Conservation (phyloP, 2,888 invertebrate genomes). For the Aelia acuminata region DNA sequence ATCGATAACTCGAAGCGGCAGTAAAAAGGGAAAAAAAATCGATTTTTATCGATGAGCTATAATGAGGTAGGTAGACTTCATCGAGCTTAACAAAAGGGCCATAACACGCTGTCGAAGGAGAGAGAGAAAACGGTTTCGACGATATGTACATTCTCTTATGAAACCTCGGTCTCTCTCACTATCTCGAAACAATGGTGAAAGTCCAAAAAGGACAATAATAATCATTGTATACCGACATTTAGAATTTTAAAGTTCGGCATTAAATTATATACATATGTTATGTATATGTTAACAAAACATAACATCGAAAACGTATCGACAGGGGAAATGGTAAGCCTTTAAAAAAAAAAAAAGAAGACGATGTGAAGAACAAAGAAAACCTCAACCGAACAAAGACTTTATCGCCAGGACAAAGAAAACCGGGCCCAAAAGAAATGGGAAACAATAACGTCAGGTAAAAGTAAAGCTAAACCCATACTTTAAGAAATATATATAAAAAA, state of each 20-base stretch:
- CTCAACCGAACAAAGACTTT: not conserved
- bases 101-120: not conserved
- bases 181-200: conserved; percentile 49
- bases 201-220: not conserved
- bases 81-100: not conserved
- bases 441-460: not conserved
- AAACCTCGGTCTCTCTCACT: not conserved
- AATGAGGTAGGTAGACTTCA: too few species aligned
- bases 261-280: too few species aligned
- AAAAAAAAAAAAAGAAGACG: not conserved
- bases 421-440: not conserved
- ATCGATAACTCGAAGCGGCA: not conserved
- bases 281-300: too few species aligned
- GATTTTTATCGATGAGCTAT: too few species aligned
- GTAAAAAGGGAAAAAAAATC: not conserved
- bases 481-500: not conserved
- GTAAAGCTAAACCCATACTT: not conserved
- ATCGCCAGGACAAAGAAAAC: not conserved
- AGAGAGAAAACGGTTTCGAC: not conserved
- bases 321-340: not conserved
- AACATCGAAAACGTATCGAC: not conserved
- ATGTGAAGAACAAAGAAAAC: not conserved
- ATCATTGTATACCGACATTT: not conserved
- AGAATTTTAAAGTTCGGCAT: not conserved
- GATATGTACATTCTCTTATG: not conserved